Percentiles rank a stretch among this genome's conserved stretches.
Evolutionary conservation across 2,888 invertebrate genomes (phyloP).

Genomic region (Polydrusus pterygomalis): DNA sequence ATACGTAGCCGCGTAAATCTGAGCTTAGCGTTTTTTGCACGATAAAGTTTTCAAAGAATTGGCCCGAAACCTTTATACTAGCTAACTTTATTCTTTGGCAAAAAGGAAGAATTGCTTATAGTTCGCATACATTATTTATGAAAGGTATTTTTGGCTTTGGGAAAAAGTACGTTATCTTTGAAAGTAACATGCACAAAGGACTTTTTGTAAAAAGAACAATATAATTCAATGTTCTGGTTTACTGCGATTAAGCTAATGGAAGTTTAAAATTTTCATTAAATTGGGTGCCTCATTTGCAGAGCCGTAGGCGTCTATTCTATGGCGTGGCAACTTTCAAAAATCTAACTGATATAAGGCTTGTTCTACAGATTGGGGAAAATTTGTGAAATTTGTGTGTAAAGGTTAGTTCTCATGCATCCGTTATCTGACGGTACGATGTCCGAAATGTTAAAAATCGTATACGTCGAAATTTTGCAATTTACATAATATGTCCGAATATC

Average conservation of each 20-base stretch:
- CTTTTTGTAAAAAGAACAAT: constrained; percentile 9
- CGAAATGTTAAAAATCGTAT: too few species aligned
- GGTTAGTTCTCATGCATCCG: too few species aligned
- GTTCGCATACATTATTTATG: constrained; percentile 48
- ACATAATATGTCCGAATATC: too few species aligned
- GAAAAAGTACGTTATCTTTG: constrained; percentile 31
- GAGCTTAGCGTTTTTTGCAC: constrained; percentile 50
- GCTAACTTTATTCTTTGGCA: constrained; percentile 51
- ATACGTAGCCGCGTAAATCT: constrained; percentile 50
- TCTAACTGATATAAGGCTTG: too few species aligned
- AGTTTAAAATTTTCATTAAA: too few species aligned
- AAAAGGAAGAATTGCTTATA: constrained; percentile 45
- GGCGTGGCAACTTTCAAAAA: neutral
- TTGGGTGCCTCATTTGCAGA: too few species aligned
- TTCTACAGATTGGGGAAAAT: too few species aligned
- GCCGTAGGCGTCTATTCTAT: too few species aligned
- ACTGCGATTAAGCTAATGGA: too few species aligned
- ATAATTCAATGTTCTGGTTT: neutral
- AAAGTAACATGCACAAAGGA: constrained; percentile 23
- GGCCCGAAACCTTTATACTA: constrained; percentile 50
- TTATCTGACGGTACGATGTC: too few species aligned
- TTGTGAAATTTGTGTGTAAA: too few species aligned
- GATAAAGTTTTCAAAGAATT: constrained; percentile 52
- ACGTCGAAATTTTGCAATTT: too few species aligned
- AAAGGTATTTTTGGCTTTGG: constrained; percentile 30